Conservation (phyloP, 1,140 invertebrate genomes). For the Drosophila rufa region DNA sequence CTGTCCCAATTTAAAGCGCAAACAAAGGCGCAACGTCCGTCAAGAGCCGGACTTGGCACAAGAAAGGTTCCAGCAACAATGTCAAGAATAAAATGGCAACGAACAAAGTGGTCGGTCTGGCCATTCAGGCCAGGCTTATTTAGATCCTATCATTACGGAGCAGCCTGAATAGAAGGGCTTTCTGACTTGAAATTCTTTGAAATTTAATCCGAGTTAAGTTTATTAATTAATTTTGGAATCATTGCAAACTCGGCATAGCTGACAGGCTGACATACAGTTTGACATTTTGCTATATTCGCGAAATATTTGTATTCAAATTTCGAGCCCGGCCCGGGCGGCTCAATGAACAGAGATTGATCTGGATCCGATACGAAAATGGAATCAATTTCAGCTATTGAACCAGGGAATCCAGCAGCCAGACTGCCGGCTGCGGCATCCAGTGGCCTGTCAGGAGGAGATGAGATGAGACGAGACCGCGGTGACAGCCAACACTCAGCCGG, state of each 20-base stretch:
- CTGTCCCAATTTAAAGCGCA: slow-evolving; percentile 70
- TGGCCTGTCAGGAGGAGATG: background rate
- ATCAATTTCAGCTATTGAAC: slow-evolving; percentile 43
- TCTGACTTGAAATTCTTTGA: background rate
- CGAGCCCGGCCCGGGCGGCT: background rate
- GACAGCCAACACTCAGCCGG: slow-evolving; percentile 39
- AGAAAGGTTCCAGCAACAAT: slow-evolving; percentile 1
- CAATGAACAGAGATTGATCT: slow-evolving; percentile 43
- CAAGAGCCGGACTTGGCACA: slow-evolving; percentile 12
- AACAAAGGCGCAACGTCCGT: slow-evolving; percentile 50
- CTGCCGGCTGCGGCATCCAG: slow-evolving; percentile 1
- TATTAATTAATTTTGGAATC: slow-evolving; percentile 11
- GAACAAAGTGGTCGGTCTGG: slow-evolving; percentile 10
- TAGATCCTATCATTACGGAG: slow-evolving; percentile 23
- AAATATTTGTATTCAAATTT: slow-evolving; percentile 6
- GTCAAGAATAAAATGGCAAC: slow-evolving; percentile 8
- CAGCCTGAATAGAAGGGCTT: slow-evolving; percentile 3
- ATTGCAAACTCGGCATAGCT: background rate
- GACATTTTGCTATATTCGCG: background rate
- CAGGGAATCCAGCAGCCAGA: background rate
- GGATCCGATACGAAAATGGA: slow-evolving; percentile 30
- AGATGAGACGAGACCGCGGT: slow-evolving; percentile 2
- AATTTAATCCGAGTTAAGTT: slow-evolving; percentile 8
- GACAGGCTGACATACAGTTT: background rate
- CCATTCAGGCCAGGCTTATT: slow-evolving; percentile 21